phyloP scores from a whole-genome alignment of 2,113 vertebrate genomes.

The Cinclus cinclus region DNA sequence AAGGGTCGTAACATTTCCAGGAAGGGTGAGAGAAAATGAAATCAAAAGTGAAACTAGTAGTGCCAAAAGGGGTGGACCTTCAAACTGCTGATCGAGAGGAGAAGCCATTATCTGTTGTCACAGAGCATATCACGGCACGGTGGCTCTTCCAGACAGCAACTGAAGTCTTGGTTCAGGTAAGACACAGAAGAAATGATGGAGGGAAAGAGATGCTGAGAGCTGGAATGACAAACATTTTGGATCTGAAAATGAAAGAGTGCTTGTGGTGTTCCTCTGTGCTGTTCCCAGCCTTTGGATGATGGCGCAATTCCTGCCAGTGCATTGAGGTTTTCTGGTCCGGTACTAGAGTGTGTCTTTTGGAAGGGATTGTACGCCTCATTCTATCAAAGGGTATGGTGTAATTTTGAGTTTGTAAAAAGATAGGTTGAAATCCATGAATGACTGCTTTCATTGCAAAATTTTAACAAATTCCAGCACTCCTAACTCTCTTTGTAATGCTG shows the following conservation, averaged over 20 bases:
- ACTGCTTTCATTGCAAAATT: background rate
- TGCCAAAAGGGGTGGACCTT: background rate
- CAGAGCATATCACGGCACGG: background rate
- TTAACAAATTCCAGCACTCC: background rate
- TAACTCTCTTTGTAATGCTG: background rate
- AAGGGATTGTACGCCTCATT: background rate
- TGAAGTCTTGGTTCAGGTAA: background rate
- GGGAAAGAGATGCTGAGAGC: background rate
- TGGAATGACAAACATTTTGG: background rate
- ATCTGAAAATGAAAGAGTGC: background rate
- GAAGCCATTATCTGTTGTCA: background rate
- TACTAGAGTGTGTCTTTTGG: background rate
- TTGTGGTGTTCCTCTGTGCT: background rate
- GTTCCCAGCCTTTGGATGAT: background rate
- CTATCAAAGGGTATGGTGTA: background rate
- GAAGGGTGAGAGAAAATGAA: background rate
- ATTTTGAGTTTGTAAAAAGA: background rate
- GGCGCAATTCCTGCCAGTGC: background rate
- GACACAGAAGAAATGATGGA: background rate
- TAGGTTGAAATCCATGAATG: background rate
- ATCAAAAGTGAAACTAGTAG: background rate
- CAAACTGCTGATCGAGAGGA: background rate
- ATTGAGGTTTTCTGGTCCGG: background rate
- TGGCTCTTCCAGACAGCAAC: background rate
- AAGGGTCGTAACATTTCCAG: background rate